Conservation (phyloP, 1,140 invertebrate genomes). For the Parasteatoda tepidariorum region DNA sequence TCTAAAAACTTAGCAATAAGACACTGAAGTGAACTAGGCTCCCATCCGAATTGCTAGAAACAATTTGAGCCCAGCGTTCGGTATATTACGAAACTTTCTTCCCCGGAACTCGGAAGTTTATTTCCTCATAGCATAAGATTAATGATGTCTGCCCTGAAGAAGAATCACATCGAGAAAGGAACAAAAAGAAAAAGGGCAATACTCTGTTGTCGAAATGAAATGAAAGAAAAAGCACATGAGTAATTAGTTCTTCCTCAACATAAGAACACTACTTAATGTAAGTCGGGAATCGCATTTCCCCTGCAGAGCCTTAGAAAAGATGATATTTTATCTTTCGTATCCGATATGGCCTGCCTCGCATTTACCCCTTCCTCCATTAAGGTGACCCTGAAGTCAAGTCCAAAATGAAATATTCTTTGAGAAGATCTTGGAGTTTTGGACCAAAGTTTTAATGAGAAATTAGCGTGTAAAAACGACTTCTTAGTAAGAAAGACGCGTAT, state of each 20-base stretch:
- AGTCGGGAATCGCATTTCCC: slow-evolving; percentile 41
- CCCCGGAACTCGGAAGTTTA: slow-evolving; percentile 59
- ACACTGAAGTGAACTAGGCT: neutral
- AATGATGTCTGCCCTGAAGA: slow-evolving; percentile 56
- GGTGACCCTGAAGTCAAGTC: neutral
- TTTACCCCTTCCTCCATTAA: neutral
- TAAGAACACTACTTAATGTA: slow-evolving; percentile 51
- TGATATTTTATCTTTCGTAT: neutral
- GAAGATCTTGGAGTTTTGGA: neutral
- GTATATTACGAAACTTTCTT: slow-evolving; percentile 59
- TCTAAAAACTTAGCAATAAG: slow-evolving; percentile 60
- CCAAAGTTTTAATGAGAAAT: neutral
- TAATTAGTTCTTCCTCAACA: slow-evolving; percentile 59
- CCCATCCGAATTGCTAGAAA: slow-evolving; percentile 39
- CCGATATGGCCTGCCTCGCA: neutral
- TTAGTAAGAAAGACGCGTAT: no score
- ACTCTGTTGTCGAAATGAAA: slow-evolving; percentile 60
- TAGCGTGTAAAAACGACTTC: neutral
- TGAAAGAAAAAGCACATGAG: slow-evolving; percentile 61
- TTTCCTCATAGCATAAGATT: slow-evolving; percentile 57
- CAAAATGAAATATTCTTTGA: neutral
- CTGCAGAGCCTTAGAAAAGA: neutral
- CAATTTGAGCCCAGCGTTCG: slow-evolving; percentile 46
- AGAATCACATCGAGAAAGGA: slow-evolving; percentile 43
- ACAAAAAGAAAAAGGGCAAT: slow-evolving; percentile 46